These are phyloP conservation scores for Drosophila mimica DNA, from an alignment of 2,888 invertebrate genomes.

Conservation along the genomic window DNA sequence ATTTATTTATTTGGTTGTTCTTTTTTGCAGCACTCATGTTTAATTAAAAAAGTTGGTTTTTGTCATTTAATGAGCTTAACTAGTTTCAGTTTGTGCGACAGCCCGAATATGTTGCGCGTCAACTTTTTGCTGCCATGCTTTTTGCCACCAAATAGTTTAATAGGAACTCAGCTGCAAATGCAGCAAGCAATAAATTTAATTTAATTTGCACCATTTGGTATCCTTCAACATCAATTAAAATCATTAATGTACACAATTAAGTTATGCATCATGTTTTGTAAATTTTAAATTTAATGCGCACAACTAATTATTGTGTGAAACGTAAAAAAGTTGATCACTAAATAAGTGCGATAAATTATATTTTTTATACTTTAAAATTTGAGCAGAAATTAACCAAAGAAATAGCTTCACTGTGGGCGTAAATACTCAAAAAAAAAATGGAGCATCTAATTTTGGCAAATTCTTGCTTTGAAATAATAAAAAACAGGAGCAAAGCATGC, in stretches of 20 bases:
- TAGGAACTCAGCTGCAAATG: not conserved
- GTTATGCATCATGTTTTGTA: constrained; percentile 43
- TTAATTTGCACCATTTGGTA: constrained; percentile 37
- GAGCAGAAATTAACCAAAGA: not conserved
- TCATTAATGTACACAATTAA: constrained; percentile 51
- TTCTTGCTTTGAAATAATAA: constrained; percentile 30
- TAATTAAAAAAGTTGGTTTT: constrained; percentile 63
- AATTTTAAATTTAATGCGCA: constrained; percentile 35
- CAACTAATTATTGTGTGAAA: constrained; percentile 33
- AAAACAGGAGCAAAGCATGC: constrained; percentile 36
- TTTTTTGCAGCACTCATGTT: constrained; percentile 17
- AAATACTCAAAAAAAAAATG: no score
- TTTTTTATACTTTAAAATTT: not conserved
- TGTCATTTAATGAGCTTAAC: constrained; percentile 60
- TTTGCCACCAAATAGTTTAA: constrained; percentile 4
- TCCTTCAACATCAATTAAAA: constrained; percentile 45
- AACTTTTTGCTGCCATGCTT: not conserved
- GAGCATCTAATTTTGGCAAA: not conserved
- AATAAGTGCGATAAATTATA: not conserved
- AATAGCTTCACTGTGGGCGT: not conserved
- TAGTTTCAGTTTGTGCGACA: constrained; percentile 52
- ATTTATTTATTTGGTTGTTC: not conserved
- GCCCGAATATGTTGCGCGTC: constrained; percentile 39
- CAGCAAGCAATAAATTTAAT: constrained; percentile 39
- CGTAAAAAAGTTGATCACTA: not conserved